phyloP scores from a whole-genome alignment of 2,797 vertebrate species.

The Acanthurus tractus region DNA sequence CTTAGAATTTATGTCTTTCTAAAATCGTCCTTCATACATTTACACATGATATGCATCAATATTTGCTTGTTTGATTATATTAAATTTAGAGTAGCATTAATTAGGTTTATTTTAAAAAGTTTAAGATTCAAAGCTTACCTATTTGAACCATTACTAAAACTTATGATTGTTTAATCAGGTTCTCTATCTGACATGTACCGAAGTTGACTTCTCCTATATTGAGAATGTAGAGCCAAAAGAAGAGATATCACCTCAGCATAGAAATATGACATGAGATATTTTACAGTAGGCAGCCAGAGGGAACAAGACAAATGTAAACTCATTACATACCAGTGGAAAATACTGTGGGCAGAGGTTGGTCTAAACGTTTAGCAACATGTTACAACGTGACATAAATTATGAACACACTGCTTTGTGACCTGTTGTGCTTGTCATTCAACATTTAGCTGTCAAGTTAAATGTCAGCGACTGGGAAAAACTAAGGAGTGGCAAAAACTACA shows the following conservation, averaged over 20 bases:
- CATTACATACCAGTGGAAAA: constrained; percentile 20
- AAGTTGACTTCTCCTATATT: constrained; percentile 6
- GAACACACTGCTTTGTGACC: constrained; percentile 46
- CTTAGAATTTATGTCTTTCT: not conserved
- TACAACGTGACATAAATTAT: constrained; percentile 55
- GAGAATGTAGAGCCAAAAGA: constrained; percentile 17
- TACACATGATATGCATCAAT: not conserved
- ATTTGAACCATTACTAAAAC: not conserved
- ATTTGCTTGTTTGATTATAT: not conserved
- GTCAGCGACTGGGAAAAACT: constrained; percentile 24
- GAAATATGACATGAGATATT: constrained; percentile 27
- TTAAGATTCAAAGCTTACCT: not conserved
- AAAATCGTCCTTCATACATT: not conserved
- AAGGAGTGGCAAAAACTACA: not conserved
- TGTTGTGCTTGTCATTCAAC: constrained; percentile 50
- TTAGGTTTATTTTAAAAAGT: not conserved
- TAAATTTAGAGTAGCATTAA: not conserved
- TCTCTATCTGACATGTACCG: not conserved
- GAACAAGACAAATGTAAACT: constrained; percentile 2
- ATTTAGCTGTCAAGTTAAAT: constrained; percentile 28
- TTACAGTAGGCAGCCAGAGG: constrained; percentile 33
- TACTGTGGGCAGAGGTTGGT: not conserved
- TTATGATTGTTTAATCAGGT: constrained; percentile 12
- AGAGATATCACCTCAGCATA: not conserved
- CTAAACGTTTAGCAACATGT: constrained; percentile 42